Base-by-base conservation (phyloP, 2,113 vertebrate species). In the Saiga tatarica region DNA sequence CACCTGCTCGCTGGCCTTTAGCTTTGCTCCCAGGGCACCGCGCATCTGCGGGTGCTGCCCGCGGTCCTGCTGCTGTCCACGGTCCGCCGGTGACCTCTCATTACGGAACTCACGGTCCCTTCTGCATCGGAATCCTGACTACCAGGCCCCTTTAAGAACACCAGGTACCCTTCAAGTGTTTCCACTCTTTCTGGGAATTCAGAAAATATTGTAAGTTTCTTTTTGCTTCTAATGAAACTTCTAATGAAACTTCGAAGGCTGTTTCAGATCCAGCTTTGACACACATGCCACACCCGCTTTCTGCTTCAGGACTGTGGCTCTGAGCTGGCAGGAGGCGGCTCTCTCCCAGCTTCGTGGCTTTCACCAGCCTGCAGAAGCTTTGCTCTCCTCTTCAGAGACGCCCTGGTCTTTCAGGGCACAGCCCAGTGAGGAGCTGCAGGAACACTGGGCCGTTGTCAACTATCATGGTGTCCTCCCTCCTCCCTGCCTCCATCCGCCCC, bases 251-350 rank as follows among this genome's bases (percentile, higher is more conserved):
- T 4, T n/a, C 1, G 26, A 64, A 39, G 19, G 12, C 2, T 6
- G 21, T 87, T 57, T 94, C 81, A 53, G 45, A 94, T 13, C 4
- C 36, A 71, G 30, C 7, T 88, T 87, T 55, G 21, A 55, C 28
- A 50, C 23, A 45, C 23, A 5, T 0, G 3, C 3, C 12, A 16
- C 4, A 6, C 9, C 23, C 12, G 21, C 36, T 79, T 14, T 30
- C 30, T 52, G 2, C 17, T 52, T 89, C 17, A 57, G 17, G 28
- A 42, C 5, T 4, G 6, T 33, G 15, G 30, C 13, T 87, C 86
- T 9, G 1, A 3, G 6, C 39, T 82, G 25, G 2, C 47, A 26
- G 4, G 23, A 1, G 23, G 52, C 7, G 7, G 33, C 17, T 50
- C n/a, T 62, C 52, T 30, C 23, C 3, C 21, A 5, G 26, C 5